A percentile compares a stretch with the other conserved stretches of the same genome.
phyloP scores from a whole-genome alignment of 2,888 invertebrate species.

The Lithodes maja region DNA sequence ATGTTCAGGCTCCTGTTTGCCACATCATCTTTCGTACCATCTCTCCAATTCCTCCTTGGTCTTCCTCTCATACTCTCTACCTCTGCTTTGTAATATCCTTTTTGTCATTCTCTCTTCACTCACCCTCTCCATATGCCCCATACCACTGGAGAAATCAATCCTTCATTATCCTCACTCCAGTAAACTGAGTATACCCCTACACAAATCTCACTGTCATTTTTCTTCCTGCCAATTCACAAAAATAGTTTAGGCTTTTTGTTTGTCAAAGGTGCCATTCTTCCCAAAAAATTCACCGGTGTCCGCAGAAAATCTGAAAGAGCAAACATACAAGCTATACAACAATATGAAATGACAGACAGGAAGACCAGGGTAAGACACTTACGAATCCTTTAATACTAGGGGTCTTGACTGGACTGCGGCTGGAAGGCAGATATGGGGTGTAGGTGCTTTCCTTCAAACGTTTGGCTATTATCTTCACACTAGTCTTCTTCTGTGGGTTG shows the following conservation, averaged over 20 bases:
- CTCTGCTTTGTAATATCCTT: not conserved
- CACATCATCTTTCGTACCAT: not conserved
- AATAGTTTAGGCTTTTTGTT: too few species aligned
- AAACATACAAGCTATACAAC: too few species aligned
- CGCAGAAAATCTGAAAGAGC: too few species aligned
- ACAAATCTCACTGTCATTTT: too few species aligned
- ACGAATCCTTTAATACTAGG: not conserved
- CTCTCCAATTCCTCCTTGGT: not conserved
- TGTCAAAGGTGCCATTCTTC: too few species aligned
- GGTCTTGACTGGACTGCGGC: constrained; percentile 53
- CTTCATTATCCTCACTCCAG: too few species aligned
- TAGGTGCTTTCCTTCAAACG: constrained; percentile 53
- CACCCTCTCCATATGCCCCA: not conserved
- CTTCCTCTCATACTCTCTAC: not conserved
- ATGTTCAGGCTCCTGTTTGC: not conserved
- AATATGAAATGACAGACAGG: too few species aligned
- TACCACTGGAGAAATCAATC: not conserved
- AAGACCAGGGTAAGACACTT: not conserved
- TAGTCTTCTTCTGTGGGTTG: constrained; percentile 16
- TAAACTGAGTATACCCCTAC: too few species aligned
- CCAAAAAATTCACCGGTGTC: too few species aligned
- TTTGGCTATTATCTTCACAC: constrained; percentile 38
- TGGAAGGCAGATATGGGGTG: constrained; percentile 52
- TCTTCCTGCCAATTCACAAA: too few species aligned
- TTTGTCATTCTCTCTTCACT: not conserved